Evolutionary conservation across 2,797 vertebrate species (phyloP).

Genomic region (Notolabrus celidotus): DNA sequence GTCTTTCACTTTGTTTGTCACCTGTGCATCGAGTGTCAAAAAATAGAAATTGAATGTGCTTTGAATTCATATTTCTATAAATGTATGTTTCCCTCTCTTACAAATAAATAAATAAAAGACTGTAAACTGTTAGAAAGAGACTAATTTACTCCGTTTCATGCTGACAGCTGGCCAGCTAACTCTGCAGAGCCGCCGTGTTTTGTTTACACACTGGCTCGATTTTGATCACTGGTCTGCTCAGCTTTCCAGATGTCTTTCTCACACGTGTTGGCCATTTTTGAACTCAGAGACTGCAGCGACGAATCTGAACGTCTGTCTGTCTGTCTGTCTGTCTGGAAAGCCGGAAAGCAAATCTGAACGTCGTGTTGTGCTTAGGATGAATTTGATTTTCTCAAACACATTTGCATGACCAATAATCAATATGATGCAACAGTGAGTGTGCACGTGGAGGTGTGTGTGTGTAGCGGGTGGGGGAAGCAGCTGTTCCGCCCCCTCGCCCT

Average conservation of each 20-base stretch:
- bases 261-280: slow-evolving; percentile 54
- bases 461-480: slow-evolving; percentile 64
- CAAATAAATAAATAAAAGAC: slow-evolving; percentile 30
- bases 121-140: slow-evolving; percentile 43
- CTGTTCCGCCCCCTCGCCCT: slow-evolving; percentile 67
- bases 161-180: slow-evolving; percentile 73
- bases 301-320: not conserved
- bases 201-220: slow-evolving; percentile 79
- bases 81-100: not conserved
- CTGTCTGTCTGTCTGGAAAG: slow-evolving; percentile 12
- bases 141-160: slow-evolving; percentile 54
- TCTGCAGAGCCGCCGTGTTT: slow-evolving; percentile 60
- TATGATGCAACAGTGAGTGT: slow-evolving; percentile 20
- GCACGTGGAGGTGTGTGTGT: slow-evolving; percentile 23
- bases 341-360: slow-evolving; percentile 8
- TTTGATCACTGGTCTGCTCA: slow-evolving; percentile 82
- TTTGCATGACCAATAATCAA: not conserved
- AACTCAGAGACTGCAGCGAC: slow-evolving; percentile 10
- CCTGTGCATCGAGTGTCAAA: not conserved
- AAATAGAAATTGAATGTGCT: slow-evolving; percentile 11
- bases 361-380: not conserved
- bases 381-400: not conserved
- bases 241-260: slow-evolving; percentile 81
- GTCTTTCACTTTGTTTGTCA: slow-evolving; percentile 42
- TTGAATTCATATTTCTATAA: slow-evolving; percentile 21